These are phyloP conservation scores for Hirtodrosophila alboralis DNA, from an alignment of 2,888 invertebrate species.

Conservation along the genomic window DNA sequence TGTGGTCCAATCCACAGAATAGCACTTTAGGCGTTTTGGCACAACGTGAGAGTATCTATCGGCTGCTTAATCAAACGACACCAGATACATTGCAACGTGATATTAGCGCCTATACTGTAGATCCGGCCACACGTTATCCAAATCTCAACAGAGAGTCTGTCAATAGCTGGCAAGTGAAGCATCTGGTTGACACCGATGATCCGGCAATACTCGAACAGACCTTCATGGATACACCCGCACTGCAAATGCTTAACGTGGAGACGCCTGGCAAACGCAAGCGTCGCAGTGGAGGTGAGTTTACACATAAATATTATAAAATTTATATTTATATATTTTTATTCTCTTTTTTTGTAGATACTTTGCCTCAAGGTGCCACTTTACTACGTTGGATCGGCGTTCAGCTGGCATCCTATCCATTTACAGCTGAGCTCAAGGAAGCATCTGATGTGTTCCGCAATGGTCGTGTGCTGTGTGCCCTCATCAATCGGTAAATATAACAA, in stretches of 20 bases:
- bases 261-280: constrained; percentile 84
- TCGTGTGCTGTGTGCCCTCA: constrained; percentile 83
- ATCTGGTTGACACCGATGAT: constrained; percentile 90
- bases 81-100: constrained; percentile 97
- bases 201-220: constrained; percentile 86
- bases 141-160: constrained; percentile 91
- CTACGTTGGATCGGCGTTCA: constrained; percentile 84
- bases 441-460: constrained; percentile 83
- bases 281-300: constrained; percentile 80
- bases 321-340: not conserved
- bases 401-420: constrained; percentile 81
- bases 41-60: constrained; percentile 97
- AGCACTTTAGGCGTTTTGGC: constrained; percentile 91
- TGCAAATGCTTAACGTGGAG: constrained; percentile 88
- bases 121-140: constrained; percentile 94
- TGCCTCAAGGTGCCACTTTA: constrained; percentile 82
- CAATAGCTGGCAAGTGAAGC: constrained; percentile 90
- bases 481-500: constrained; percentile 79
- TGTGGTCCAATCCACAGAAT: constrained; percentile 90
- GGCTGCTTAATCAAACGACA: constrained; percentile 95
- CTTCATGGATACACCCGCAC: constrained; percentile 84
- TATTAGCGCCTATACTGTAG: constrained; percentile 93
- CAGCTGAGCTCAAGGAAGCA: constrained; percentile 80
- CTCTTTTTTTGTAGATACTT: constrained; percentile 62
- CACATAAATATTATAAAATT: not conserved